Conservation (phyloP, 2,113 vertebrate genomes). For the Rutilus rutilus region DNA sequence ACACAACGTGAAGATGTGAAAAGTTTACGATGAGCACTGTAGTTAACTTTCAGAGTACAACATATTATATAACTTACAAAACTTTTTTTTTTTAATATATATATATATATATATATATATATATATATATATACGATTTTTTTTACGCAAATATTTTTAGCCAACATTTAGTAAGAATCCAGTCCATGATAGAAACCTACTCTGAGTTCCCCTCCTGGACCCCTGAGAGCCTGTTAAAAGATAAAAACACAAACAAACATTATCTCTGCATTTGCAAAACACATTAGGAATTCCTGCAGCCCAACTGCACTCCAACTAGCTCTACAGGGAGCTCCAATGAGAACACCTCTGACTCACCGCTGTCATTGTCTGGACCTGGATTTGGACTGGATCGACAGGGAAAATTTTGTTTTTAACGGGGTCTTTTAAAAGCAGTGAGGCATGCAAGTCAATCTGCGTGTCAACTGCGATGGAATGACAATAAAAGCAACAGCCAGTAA, state of each 20-base stretch:
- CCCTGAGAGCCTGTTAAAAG: constrained; percentile 70
- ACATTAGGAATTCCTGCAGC: constrained; percentile 13
- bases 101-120: too few relatives aligned
- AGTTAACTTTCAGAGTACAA: background rate
- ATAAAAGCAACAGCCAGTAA: constrained; percentile 39
- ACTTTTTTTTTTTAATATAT: background rate
- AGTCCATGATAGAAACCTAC: constrained; percentile 61
- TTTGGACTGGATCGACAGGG: background rate
- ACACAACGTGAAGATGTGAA: background rate
- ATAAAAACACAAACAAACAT: constrained; percentile 11
- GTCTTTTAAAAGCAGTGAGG: background rate
- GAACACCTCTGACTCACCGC: constrained; percentile 1
- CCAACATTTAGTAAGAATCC: background rate
- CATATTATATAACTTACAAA: background rate
- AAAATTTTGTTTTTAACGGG: constrained; percentile 3
- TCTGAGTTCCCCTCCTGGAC: constrained; percentile 82
- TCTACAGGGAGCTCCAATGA: background rate
- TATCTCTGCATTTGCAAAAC: background rate
- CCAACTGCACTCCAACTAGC: background rate
- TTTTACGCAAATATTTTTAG: background rate
- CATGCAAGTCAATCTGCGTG: background rate
- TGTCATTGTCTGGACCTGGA: background rate
- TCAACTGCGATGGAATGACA: constrained; percentile 15
- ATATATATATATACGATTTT: too few relatives aligned
- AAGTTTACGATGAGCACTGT: background rate